A percentile compares a stretch with the other conserved stretches of the same genome.
These are phyloP conservation scores for Agrilus mali DNA, from an alignment of 2,888 invertebrate genomes.

Conservation along the genomic window DNA sequence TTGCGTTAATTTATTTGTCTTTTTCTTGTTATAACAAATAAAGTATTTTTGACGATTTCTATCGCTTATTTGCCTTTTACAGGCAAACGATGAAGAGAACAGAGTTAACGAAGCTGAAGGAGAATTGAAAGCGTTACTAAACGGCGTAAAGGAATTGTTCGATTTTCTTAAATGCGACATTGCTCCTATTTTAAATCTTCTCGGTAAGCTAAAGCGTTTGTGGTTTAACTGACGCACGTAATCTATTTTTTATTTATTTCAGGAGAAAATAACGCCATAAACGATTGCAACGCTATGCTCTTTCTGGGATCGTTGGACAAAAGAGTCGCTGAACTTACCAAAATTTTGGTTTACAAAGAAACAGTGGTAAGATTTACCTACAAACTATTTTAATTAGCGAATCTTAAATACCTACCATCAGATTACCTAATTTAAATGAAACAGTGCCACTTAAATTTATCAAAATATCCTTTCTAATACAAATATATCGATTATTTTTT, in stretches of 20 bases:
- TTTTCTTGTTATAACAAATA: background rate
- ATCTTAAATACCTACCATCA: no score
- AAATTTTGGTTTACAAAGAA: constrained; percentile 35
- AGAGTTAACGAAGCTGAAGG: constrained; percentile 23
- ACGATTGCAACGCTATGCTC: constrained; percentile 62
- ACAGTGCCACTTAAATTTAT: no score
- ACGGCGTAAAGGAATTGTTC: constrained; percentile 39
- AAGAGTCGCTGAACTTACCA: constrained; percentile 53
- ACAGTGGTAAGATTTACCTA: constrained; percentile 13
- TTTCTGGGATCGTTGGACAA: constrained; percentile 74
- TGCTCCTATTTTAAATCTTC: constrained; percentile 40
- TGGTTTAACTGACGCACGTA: background rate
- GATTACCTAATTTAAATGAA: no score
- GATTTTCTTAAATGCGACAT: constrained; percentile 58
- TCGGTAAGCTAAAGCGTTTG: constrained; percentile 9
- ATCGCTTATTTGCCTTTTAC: constrained; percentile 16
- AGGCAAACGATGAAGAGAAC: constrained; percentile 27
- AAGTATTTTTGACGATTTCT: background rate
- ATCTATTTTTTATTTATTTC: constrained; percentile 9
- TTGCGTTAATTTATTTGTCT: background rate
- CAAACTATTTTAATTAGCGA: no score
- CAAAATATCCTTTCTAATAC: no score
- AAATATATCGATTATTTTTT: no score
- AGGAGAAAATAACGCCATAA: constrained; percentile 58
- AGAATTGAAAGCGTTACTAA: constrained; percentile 26